Percentiles rank a stretch among this genome's conserved stretches.
These are phyloP conservation scores for Melinopterus prodromus DNA, from an alignment of 2,888 invertebrate species.

Conservation along the genomic window DNA sequence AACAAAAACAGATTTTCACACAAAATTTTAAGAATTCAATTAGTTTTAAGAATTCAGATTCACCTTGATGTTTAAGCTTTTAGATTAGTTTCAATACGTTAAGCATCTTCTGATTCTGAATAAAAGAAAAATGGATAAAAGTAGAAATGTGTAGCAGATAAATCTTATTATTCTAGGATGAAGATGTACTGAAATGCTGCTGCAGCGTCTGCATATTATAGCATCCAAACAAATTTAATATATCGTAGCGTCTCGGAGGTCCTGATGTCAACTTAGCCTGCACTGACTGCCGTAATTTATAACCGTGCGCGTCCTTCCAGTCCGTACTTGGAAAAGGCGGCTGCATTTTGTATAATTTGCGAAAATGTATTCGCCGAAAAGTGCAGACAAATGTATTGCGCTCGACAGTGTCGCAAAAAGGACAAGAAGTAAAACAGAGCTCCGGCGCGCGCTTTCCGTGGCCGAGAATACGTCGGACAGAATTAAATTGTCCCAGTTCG, in stretches of 20 bases:
- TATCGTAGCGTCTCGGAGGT: not conserved
- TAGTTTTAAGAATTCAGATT: too few species aligned
- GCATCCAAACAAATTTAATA: not conserved
- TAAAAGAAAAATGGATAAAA: too few species aligned
- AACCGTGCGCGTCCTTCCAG: not conserved
- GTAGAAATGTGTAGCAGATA: too few species aligned
- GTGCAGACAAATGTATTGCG: not conserved
- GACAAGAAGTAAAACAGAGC: not conserved
- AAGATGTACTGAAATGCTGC: not conserved
- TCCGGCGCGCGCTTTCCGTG: not conserved
- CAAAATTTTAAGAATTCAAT: too few species aligned
- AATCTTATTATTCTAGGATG: not conserved
- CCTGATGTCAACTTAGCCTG: not conserved
- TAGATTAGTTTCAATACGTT: too few species aligned
- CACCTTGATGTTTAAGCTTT: too few species aligned
- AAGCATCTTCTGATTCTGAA: too few species aligned
- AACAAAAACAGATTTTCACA: too few species aligned
- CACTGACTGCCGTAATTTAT: not conserved
- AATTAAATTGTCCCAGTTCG: constrained; percentile 4
- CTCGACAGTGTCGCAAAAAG: not conserved
- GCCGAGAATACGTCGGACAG: not conserved
- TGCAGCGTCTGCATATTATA: not conserved
- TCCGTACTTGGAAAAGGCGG: not conserved
- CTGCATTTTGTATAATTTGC: not conserved
- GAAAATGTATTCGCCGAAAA: not conserved